These are phyloP conservation scores for Marisa cornuarietis DNA, from an alignment of 1,140 invertebrate genomes.

Conservation along the genomic window DNA sequence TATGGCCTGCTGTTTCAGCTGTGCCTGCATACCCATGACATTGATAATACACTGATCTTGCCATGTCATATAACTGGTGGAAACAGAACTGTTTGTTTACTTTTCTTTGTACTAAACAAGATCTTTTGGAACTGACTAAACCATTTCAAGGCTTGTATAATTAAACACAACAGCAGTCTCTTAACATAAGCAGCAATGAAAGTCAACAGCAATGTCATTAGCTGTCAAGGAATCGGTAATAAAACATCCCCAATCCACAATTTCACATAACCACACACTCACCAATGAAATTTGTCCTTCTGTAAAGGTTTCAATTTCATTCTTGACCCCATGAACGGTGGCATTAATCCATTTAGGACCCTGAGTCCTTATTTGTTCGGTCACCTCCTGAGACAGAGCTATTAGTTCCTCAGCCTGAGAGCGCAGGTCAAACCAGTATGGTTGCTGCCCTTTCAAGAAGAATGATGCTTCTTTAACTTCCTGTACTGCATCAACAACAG, in stretches of 20 bases:
- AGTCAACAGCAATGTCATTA: no score
- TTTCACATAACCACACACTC: neutral
- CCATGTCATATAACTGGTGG: no score
- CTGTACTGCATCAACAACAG: conserved; percentile 41
- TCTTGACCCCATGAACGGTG: conserved; percentile 25
- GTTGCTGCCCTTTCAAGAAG: conserved; percentile 43
- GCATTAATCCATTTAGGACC: conserved; percentile 31
- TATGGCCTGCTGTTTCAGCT: conserved; percentile 23
- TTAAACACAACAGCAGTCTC: no score
- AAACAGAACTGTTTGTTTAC: no score
- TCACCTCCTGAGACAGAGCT: conserved; percentile 22
- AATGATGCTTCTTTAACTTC: conserved; percentile 45
- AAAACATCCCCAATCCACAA: neutral
- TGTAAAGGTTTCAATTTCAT: conserved; percentile 32
- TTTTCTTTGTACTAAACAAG: no score
- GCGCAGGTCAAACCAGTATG: conserved; percentile 43
- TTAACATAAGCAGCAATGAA: no score
- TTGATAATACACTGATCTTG: no score
- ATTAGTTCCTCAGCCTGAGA: conserved; percentile 22
- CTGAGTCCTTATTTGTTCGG: conserved; percentile 14
- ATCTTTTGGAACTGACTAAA: no score
- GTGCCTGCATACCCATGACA: neutral
- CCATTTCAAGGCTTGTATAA: no score
- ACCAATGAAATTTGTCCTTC: conserved; percentile 32
- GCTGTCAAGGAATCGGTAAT: no score